Evolutionary conservation across 2,888 invertebrate species (phyloP).

Genomic region (Lutraria lutraria): DNA sequence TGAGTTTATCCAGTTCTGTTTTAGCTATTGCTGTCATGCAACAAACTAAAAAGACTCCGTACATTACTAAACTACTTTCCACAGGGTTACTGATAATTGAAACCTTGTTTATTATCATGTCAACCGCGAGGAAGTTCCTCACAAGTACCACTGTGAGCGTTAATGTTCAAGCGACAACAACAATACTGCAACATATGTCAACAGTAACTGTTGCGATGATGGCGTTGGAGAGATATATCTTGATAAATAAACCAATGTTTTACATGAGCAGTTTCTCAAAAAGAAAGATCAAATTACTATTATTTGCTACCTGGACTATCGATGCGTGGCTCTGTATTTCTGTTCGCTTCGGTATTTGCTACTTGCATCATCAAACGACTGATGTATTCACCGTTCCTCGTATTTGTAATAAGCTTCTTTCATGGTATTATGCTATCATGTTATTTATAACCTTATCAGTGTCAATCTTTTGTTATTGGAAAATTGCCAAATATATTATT

Average conservation of each 20-base stretch:
- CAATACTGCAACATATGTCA: background rate
- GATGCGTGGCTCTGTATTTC: background rate
- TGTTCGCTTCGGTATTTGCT: constrained; percentile 22
- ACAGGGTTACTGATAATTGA: constrained; percentile 24
- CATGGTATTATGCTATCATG: constrained; percentile 3
- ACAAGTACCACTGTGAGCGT: background rate
- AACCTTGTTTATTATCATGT: background rate
- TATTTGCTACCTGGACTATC: background rate
- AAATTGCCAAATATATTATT: background rate
- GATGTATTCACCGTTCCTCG: background rate
- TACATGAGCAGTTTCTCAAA: background rate
- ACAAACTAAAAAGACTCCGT: constrained; percentile 16
- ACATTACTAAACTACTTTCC: background rate
- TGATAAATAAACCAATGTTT: constrained; percentile 29
- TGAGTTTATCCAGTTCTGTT: background rate
- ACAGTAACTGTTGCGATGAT: background rate
- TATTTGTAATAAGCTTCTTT: background rate
- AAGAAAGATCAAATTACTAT: background rate
- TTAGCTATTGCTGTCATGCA: background rate
- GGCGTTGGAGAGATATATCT: constrained; percentile 20
- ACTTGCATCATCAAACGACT: background rate
- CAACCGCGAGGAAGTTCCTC: constrained; percentile 22
- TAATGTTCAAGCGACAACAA: background rate
- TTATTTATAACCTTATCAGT: background rate
- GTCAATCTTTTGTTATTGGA: background rate